Percentiles rank a stretch among this genome's conserved stretches.
These are phyloP conservation scores for Brachionus plicatilis DNA, from an alignment of 1,140 invertebrate genomes.

Conservation along the genomic window DNA sequence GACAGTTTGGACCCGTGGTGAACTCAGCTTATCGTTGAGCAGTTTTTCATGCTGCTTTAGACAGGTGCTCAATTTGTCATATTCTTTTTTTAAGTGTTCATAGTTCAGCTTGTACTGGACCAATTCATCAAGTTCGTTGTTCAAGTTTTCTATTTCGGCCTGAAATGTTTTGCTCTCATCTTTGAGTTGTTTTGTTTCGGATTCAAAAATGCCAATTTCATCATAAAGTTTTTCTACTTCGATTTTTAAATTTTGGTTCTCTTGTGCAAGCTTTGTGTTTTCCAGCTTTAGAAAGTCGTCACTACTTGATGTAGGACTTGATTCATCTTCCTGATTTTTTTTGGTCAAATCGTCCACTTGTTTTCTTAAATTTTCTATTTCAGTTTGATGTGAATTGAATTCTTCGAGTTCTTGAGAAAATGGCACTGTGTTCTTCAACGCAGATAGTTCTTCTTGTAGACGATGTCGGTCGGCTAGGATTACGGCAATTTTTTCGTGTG, in stretches of 20 bases:
- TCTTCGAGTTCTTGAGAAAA: not conserved
- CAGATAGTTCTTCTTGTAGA: not conserved
- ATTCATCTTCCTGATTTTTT: not conserved
- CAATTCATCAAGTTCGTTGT: constrained; percentile 37
- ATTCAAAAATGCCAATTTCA: constrained; percentile 10
- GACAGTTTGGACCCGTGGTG: not conserved
- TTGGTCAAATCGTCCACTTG: not conserved
- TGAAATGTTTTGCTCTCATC: not conserved
- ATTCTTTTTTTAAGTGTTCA: constrained; percentile 32
- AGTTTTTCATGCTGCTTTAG: constrained; percentile 28
- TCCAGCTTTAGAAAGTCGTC: not conserved
- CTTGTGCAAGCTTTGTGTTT: not conserved
- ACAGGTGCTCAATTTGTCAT: constrained; percentile 1
- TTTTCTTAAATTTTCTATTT: not conserved
- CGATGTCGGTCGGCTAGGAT: constrained; percentile 5
- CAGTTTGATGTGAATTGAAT: not conserved
- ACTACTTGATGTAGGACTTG: not conserved
- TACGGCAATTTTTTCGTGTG: constrained; percentile 32
- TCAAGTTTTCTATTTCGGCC: not conserved
- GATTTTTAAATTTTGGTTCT: constrained; percentile 3
- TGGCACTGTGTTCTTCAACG: not conserved
- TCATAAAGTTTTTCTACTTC: constrained; percentile 39
- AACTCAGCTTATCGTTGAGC: not conserved
- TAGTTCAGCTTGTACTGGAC: constrained; percentile 35
- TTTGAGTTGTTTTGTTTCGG: not conserved